These are phyloP conservation scores for Brachypodius melanocephalos DNA, from an alignment of 2,113 vertebrate genomes.

Conservation along the genomic window DNA sequence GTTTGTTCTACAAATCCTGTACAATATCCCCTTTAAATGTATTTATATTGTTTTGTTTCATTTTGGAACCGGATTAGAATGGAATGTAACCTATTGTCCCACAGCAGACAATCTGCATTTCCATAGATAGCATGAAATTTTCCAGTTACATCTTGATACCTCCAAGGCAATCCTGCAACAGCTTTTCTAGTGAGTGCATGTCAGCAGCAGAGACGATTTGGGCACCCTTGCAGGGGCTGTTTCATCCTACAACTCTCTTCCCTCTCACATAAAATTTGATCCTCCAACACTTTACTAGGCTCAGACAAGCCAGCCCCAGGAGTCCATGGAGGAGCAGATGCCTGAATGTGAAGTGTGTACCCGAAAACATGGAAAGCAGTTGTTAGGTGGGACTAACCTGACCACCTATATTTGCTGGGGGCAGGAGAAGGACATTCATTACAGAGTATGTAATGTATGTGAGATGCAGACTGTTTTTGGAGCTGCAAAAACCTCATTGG, in stretches of 20 bases:
- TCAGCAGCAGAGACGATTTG: background rate
- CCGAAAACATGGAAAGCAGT: background rate
- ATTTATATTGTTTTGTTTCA: constrained; percentile 34
- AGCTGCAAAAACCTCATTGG: background rate
- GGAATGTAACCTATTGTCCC: constrained; percentile 38
- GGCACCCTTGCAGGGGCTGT: background rate
- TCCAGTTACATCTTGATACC: constrained; percentile 15
- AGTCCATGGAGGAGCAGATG: background rate
- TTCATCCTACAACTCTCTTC: background rate
- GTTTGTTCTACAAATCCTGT: constrained; percentile 34
- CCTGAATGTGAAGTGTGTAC: background rate
- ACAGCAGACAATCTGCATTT: background rate
- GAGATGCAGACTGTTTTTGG: background rate
- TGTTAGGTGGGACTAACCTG: background rate
- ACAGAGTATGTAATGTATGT: background rate
- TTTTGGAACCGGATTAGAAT: constrained; percentile 42
- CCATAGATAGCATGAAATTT: background rate
- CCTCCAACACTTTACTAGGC: background rate
- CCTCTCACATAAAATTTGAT: background rate
- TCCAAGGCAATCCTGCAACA: background rate
- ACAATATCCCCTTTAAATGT: constrained; percentile 1
- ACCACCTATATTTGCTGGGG: background rate
- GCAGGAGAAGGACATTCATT: background rate
- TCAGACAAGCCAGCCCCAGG: background rate
- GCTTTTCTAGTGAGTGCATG: background rate